These are phyloP conservation scores for Galleria mellonella DNA, from an alignment of 1,140 invertebrate species.

Conservation along the genomic window DNA sequence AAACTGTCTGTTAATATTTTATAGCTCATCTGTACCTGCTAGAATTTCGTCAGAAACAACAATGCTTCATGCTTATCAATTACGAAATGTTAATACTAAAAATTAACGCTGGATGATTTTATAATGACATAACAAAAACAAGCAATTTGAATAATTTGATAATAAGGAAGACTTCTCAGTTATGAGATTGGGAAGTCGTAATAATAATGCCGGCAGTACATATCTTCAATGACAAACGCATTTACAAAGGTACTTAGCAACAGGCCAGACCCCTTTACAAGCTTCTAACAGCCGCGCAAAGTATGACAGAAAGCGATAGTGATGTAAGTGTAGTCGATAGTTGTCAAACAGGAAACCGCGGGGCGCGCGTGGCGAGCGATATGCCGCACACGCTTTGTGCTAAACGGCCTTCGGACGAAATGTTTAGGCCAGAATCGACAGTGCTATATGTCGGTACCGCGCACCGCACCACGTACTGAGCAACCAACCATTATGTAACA, in stretches of 20 bases:
- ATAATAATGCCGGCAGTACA: constrained; percentile 54
- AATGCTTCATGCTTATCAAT: constrained; percentile 27
- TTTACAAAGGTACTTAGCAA: constrained; percentile 53
- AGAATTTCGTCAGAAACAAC: constrained; percentile 36
- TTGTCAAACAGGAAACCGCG: constrained; percentile 71
- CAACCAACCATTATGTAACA: constrained; percentile 46
- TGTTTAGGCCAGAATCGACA: constrained; percentile 25
- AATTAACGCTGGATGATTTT: constrained; percentile 22
- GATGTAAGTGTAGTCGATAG: constrained; percentile 63
- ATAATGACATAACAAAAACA: constrained; percentile 25
- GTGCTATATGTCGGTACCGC: constrained; percentile 24
- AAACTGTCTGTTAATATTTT: constrained; percentile 48
- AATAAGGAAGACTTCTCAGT: constrained; percentile 47
- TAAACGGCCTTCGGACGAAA: constrained; percentile 61
- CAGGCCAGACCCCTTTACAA: constrained; percentile 60
- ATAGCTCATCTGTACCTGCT: constrained; percentile 30
- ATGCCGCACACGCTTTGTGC: constrained; percentile 59
- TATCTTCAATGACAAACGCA: constrained; percentile 47
- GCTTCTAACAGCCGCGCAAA: constrained; percentile 59
- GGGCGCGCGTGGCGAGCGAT: constrained; percentile 61
- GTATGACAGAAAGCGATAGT: constrained; percentile 70
- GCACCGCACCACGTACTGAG: constrained; percentile 43
- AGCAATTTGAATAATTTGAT: constrained; percentile 34
- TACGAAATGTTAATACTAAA: constrained; percentile 24
- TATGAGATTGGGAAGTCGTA: constrained; percentile 41